Base-by-base conservation (phyloP, 2,797 vertebrate genomes). In the Scyliorhinus canicula region DNA sequence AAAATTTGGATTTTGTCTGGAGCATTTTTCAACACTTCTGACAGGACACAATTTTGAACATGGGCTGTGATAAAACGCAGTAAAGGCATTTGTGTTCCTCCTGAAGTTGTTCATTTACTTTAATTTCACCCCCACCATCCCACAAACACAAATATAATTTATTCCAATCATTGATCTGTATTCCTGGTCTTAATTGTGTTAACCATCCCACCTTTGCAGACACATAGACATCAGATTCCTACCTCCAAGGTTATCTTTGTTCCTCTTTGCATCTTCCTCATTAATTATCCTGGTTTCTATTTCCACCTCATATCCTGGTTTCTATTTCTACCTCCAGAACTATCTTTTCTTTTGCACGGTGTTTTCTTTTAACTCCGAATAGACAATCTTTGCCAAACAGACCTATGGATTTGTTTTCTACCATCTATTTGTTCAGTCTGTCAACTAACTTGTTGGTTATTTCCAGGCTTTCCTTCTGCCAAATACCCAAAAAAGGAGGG, bases 101-200 rank as follows among this genome's bases (percentile, higher is more conserved):
- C 74, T 24, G 2, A 50, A 79, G 74, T 79, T 40, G n/a, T 40
- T n/a, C 74, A 79, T 5, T 77, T 77, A 6, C 28, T 28, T 50
- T 24, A 50, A 85, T 50, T 11, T 40, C 4, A 7, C n/a, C 44
- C 7, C 19, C n/a, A n/a, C n/a, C n/a, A n/a, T n/a, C n/a, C n/a
- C n/a, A n/a, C n/a, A n/a, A n/a, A n/a, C n/a, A 84, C 8, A 21
- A 84, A 84, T 84, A 84, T 84, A 47, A 85, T 85, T 84, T 79
- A 19, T 44, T 85, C 28, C 26, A 28, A 85, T 50, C 44, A 85
- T 7, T 85, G 82, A 50, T 52, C 47, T 24, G 9, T 52, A 52
- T 50, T 50, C 47, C 31, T 6, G 31, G 1, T 69, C 6, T 40
- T 79, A 40, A 16, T 26, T 24, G 79, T 24, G 47, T n/a, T 19